These are phyloP conservation scores for Tetramorium parvispinum DNA, from an alignment of 1,140 invertebrate species.

Conservation along the genomic window DNA sequence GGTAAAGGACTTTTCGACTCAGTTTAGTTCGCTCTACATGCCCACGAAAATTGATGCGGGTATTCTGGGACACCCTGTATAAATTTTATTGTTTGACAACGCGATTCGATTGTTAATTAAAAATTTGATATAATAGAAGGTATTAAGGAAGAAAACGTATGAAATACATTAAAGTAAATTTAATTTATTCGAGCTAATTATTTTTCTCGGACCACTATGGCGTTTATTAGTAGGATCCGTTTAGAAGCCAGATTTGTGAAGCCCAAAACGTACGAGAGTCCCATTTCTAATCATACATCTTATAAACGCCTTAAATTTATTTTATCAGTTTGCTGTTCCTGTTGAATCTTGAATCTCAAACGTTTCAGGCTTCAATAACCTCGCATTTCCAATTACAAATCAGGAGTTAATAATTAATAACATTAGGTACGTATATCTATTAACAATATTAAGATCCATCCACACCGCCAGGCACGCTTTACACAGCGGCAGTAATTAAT, in stretches of 20 bases:
- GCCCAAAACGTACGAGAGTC: conserved; percentile 49
- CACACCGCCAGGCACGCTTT: conserved; percentile 75
- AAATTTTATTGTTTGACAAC: not conserved
- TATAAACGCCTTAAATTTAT: conserved; percentile 22
- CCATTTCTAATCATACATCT: conserved; percentile 32
- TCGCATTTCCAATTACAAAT: conserved; percentile 74
- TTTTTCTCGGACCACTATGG: conserved; percentile 77
- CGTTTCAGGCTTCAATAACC: conserved; percentile 65
- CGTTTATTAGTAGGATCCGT: conserved; percentile 79
- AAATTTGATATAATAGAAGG: not conserved
- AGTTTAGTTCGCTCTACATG: no score
- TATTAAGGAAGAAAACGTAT: not conserved
- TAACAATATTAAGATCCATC: conserved; percentile 77
- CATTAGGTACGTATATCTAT: conserved; percentile 81
- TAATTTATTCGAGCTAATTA: conserved; percentile 80
- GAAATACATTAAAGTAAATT: conserved; percentile 72
- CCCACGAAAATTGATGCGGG: no score
- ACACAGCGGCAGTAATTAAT: conserved; percentile 68
- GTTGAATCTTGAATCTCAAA: conserved; percentile 31
- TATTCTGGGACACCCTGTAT: no score
- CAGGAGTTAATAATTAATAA: conserved; percentile 77
- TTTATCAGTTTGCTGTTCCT: conserved; percentile 18
- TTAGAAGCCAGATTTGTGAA: conserved; percentile 63
- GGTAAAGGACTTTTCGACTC: no score
- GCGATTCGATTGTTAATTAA: not conserved